Evolutionary conservation across 1,140 invertebrate species (phyloP).

Genomic region (Brachionus angularis): DNA sequence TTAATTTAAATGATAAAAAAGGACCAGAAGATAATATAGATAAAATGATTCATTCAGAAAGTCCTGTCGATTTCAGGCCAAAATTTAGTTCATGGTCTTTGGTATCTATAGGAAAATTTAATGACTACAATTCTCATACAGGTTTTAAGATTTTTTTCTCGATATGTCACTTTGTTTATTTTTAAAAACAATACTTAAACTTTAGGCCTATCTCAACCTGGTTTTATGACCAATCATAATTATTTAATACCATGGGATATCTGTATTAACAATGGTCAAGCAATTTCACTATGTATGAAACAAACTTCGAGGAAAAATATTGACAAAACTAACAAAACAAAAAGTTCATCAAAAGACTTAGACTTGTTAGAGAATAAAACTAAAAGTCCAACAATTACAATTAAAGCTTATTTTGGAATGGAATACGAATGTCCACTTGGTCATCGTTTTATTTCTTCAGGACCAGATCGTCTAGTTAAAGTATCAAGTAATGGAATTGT

Average conservation of each 20-base stretch:
- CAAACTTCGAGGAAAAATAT: constrained; percentile 22
- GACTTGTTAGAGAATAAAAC: background rate
- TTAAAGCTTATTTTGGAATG: constrained; percentile 90
- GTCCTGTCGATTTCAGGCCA: constrained; percentile 72
- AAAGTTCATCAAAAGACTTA: background rate
- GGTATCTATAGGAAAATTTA: constrained; percentile 75
- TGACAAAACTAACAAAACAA: constrained; percentile 62
- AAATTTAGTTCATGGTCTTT: constrained; percentile 88
- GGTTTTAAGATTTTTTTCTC: constrained; percentile 62
- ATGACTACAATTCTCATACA: constrained; percentile 77
- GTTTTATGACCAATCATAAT: constrained; percentile 80
- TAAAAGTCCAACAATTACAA: constrained; percentile 58
- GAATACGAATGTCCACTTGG: constrained; percentile 94
- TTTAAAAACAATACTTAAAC: constrained; percentile 48
- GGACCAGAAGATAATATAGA: too few relatives aligned
- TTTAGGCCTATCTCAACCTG: constrained; percentile 68
- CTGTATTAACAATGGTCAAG: background rate
- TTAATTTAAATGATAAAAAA: too few relatives aligned
- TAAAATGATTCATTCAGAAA: constrained; percentile 77
- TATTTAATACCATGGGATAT: constrained; percentile 93
- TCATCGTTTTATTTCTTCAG: constrained; percentile 87
- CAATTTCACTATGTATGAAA: background rate
- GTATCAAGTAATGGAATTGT: constrained; percentile 70
- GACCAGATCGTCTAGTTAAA: constrained; percentile 77
- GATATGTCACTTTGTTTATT: background rate